Evolutionary conservation across 2,888 invertebrate species (phyloP).

Genomic region (Frankliniella intonsa): DNA sequence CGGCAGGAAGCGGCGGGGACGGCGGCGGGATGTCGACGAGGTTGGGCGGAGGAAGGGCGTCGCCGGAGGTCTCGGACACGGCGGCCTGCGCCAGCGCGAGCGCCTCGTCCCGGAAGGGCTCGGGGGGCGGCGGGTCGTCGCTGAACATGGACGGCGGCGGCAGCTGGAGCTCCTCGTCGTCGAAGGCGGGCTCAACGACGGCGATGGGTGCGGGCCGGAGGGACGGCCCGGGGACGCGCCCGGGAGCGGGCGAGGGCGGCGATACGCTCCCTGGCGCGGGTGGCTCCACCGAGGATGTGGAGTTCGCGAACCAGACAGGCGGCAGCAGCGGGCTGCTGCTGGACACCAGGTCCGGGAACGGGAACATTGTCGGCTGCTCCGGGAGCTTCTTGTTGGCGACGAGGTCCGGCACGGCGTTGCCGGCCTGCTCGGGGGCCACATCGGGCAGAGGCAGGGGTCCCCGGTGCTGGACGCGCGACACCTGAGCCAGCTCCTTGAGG

Average conservation of each 20-base stretch:
- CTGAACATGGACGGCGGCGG: slow-evolving; percentile 82
- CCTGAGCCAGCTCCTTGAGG: slow-evolving; percentile 54
- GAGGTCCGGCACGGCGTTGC: neutral
- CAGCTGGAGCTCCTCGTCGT: slow-evolving; percentile 59
- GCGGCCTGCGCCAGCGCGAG: slow-evolving; percentile 37
- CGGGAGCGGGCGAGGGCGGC: slow-evolving; percentile 33
- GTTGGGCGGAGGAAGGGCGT: neutral
- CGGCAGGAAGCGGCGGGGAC: neutral
- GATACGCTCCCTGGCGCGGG: slow-evolving; percentile 40
- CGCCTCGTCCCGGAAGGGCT: slow-evolving; percentile 50
- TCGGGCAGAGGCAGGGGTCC: neutral
- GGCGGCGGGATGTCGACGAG: neutral
- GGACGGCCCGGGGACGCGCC: slow-evolving; percentile 22
- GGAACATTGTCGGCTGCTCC: neutral
- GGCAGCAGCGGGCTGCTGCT: slow-evolving; percentile 5
- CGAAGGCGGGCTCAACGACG: slow-evolving; percentile 38
- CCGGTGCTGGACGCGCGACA: neutral
- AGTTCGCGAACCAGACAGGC: slow-evolving; percentile 5
- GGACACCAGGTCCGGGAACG: slow-evolving; percentile 14
- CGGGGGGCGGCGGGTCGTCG: slow-evolving; percentile 73
- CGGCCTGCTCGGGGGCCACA: neutral
- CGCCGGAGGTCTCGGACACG: neutral
- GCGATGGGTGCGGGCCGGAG: slow-evolving; percentile 16
- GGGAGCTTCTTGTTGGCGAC: neutral
- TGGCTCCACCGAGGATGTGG: neutral